These are phyloP conservation scores for Pterois miles DNA, from an alignment of 2,797 vertebrate species.

Conservation along the genomic window DNA sequence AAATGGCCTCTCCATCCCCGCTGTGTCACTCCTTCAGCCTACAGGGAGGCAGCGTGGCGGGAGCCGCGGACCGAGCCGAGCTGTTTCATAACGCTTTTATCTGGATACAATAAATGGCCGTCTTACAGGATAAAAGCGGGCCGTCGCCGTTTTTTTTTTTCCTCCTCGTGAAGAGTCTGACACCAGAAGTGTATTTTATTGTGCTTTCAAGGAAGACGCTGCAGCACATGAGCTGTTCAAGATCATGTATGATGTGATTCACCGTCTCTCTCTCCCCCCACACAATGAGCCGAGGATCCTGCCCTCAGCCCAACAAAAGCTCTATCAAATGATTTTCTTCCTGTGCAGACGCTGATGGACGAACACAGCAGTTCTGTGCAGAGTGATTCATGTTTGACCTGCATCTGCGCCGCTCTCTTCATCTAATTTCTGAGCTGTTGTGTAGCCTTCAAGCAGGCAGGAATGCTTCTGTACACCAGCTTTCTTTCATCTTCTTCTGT, in stretches of 20 bases:
- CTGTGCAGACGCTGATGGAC: conserved; percentile 2
- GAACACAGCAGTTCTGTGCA: not conserved
- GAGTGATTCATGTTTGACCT: conserved; percentile 7
- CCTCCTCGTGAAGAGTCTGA: not conserved
- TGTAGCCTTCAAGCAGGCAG: not conserved
- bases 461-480: not conserved
- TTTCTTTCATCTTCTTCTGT: not conserved
- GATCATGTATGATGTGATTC: conserved; percentile 16
- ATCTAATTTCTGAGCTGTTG: conserved; percentile 2
- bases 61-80: conserved; percentile 1
- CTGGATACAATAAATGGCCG: conserved; percentile 21
- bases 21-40: conserved; percentile 54
- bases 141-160: not conserved
- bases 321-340: not conserved
- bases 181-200: not conserved
- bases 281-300: not conserved
- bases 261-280: not conserved
- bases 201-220: not conserved
- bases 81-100: conserved; percentile 54
- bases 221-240: not conserved
- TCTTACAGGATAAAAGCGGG: conserved; percentile 31
- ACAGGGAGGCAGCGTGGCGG: conserved; percentile 23
- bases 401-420: not conserved
- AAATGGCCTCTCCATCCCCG: conserved; percentile 59
- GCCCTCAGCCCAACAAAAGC: conserved; percentile 2